Base-by-base conservation (phyloP, 2,888 invertebrate genomes). In the Cerceris rybyensis region DNA sequence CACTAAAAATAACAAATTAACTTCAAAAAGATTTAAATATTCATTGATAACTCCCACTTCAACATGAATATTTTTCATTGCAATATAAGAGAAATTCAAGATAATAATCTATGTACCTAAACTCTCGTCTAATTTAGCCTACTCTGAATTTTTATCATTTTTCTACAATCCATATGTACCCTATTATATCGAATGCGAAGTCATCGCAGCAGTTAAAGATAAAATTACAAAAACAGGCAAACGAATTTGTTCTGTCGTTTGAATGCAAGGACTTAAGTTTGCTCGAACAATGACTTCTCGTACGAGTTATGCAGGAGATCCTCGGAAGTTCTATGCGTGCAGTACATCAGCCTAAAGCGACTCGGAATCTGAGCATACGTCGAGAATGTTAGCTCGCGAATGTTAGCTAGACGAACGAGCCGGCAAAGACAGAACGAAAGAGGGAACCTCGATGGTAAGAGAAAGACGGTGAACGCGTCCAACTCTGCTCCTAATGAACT, bases 401-500 rank as follows among this genome's bases (percentile, higher is more conserved):
- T 28, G 28, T 28, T 28, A 28, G 65, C 70, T 59, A 69, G 54
- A 70, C 49, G 43, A 72, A 61, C 41, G n/a, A 46, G 17, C 68
- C 54, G 76, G 81, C 72, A 79, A 80, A 16, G 41, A 59, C 58
- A 59, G 72, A 61, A 55, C n/a, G 79, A 61, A 54, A 59, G 71
- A 75, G 71, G 9, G 65, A 73, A 70, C 67, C 49, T 49, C 28
- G 28, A 28, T 4, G 28, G 28, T 28, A 59, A 52, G 66, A 14
- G 65, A 77, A 61, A 67, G 64, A 41, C 75, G 72, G 72, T 74
- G 76, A 70, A 78, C 68, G 79, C 79, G 78, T 86, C 74, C 82
- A 85, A 82, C 87, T 88, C 79, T 39, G 84, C 83, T 87, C 87
- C 86, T 90, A 89, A 90, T 88, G 91, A 91, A 91, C 91, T 91